Evolutionary conservation across 2,113 vertebrate genomes (phyloP).

Genomic region (Microcebus murinus): DNA sequence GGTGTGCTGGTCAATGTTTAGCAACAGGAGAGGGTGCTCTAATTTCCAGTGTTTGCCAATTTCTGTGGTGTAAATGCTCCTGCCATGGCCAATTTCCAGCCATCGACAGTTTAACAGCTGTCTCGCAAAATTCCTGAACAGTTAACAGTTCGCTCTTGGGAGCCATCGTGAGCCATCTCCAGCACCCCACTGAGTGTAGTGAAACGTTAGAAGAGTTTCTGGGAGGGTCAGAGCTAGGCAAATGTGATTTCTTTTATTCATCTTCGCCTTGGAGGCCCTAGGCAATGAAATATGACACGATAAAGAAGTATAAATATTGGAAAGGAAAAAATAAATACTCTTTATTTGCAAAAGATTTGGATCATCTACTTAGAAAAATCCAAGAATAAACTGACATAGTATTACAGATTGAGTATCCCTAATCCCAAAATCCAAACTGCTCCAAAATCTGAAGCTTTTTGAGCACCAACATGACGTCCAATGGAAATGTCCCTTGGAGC

Average conservation of each 20-base stretch:
- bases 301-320: background rate
- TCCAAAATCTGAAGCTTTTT: background rate
- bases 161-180: background rate
- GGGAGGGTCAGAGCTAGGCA: background rate
- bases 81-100: background rate
- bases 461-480: background rate
- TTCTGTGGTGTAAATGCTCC: background rate
- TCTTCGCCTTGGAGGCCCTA: background rate
- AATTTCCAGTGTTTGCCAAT: background rate
- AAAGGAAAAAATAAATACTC: background rate
- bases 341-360: background rate
- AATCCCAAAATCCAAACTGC: background rate
- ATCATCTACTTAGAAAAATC: background rate
- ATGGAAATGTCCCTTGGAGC: background rate
- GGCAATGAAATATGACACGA: background rate
- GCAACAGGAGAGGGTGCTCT: background rate
- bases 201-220: background rate
- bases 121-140: background rate
- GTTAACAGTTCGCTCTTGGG: background rate
- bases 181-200: rapidly evolving
- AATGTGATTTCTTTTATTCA: background rate
- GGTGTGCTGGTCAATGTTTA: too few species aligned
- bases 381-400: background rate
- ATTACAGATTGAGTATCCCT: background rate
- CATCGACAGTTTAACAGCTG: background rate